phyloP scores from a whole-genome alignment of 2,797 vertebrate species.

The Hapalemur alaotrensis region DNA sequence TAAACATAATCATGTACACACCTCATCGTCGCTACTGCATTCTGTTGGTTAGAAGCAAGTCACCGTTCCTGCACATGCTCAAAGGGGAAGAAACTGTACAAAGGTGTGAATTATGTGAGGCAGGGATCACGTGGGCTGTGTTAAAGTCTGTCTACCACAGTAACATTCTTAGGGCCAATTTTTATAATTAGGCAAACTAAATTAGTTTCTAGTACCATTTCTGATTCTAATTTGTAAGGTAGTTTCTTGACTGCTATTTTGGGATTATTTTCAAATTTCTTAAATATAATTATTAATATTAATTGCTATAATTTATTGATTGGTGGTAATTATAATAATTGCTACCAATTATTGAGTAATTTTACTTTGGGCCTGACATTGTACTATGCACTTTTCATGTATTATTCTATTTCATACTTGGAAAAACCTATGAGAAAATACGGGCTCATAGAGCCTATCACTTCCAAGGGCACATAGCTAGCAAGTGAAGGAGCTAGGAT shows the following conservation, averaged over 20 bases:
- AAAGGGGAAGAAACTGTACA: background rate
- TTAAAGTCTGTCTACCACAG: background rate
- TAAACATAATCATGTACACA: background rate
- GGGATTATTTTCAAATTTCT: background rate
- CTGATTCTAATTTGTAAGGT: background rate
- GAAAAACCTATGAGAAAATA: background rate
- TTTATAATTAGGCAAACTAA: background rate
- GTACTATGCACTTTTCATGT: background rate
- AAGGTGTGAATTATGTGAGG: background rate
- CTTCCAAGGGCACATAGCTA: background rate
- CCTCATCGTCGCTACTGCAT: background rate
- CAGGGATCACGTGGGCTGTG: background rate
- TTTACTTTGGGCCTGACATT: background rate
- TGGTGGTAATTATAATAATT: background rate
- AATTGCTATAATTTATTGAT: background rate
- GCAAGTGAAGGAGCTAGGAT: background rate
- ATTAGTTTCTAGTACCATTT: background rate
- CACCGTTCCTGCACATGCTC: background rate
- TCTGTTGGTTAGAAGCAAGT: background rate
- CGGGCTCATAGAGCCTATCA: background rate
- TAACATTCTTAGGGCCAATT: background rate
- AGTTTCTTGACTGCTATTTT: background rate
- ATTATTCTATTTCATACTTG: background rate
- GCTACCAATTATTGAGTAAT: background rate
- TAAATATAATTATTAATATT: background rate